Evolutionary conservation across 1,140 invertebrate genomes (phyloP).

Genomic region (Thalassaphorura encarpata): DNA sequence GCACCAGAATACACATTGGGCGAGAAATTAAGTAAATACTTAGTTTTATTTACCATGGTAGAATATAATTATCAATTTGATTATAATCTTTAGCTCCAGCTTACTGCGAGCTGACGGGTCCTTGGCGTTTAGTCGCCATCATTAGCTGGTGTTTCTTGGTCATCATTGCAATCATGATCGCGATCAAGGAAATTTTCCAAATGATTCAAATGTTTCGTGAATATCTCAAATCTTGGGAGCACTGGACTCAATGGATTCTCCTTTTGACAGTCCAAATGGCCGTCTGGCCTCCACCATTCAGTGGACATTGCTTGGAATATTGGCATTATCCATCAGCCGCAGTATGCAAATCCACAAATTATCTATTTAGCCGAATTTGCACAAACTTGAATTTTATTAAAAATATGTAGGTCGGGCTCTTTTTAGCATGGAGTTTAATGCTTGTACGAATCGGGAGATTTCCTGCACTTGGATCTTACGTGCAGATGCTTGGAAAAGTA

Average conservation of each 20-base stretch:
- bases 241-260: constrained; percentile 66
- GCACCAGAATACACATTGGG: neutral
- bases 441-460: constrained; percentile 75
- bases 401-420: constrained; percentile 47
- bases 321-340: constrained; percentile 13
- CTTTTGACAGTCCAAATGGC: constrained; percentile 46
- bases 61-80: neutral
- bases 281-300: neutral
- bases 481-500: constrained; percentile 69
- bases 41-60: neutral
- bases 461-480: constrained; percentile 68
- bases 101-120: neutral
- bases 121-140: neutral
- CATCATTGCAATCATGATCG: constrained; percentile 18
- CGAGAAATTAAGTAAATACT: neutral
- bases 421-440: constrained; percentile 64
- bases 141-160: constrained; percentile 12
- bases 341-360: no score
- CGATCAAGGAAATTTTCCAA: constrained; percentile 55
- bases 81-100: neutral
- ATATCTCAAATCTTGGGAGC: constrained; percentile 68
- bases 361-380: neutral
- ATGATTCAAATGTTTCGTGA: constrained; percentile 53
- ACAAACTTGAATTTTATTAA: neutral
- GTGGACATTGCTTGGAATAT: neutral